Evolutionary conservation across 2,797 vertebrate species (phyloP).

Genomic region (Malurus leucopterus): DNA sequence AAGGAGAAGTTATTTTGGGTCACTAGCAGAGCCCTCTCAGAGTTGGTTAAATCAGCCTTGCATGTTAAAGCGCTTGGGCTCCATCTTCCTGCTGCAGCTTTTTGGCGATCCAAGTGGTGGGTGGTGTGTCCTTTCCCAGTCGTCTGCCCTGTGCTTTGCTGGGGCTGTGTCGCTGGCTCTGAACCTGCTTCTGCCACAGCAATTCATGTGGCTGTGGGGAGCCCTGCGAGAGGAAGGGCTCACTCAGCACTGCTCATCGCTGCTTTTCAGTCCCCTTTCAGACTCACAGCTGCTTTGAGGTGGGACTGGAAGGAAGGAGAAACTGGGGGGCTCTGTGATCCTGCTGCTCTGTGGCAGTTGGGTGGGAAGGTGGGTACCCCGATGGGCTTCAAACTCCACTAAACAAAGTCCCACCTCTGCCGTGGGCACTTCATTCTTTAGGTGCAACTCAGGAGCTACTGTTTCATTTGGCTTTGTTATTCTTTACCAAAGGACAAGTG

Average conservation of each 20-base stretch:
- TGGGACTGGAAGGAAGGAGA: background rate
- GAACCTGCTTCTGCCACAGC: background rate
- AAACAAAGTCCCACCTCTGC: background rate
- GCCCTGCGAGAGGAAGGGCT: fast-evolving
- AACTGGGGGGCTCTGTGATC: background rate
- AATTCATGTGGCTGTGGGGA: fast-evolving
- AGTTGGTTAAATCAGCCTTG: background rate
- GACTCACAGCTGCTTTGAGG: background rate
- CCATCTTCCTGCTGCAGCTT: background rate
- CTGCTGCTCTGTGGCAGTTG: background rate
- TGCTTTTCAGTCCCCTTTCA: background rate
- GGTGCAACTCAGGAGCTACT: background rate
- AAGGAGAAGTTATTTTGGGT: conserved; percentile 54
- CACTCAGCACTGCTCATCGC: background rate
- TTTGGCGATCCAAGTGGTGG: fast-evolving
- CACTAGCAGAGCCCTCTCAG: background rate
- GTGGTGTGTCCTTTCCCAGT: background rate
- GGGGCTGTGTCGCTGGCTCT: fast-evolving
- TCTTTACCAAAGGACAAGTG: background rate
- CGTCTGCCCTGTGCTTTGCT: background rate
- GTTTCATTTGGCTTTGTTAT: background rate
- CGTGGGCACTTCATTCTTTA: background rate
- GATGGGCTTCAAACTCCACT: background rate
- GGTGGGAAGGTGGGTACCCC: background rate
- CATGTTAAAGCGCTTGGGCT: background rate